Base-by-base conservation (phyloP, 1,140 invertebrate species). In the Caligus rogercresseyi region DNA sequence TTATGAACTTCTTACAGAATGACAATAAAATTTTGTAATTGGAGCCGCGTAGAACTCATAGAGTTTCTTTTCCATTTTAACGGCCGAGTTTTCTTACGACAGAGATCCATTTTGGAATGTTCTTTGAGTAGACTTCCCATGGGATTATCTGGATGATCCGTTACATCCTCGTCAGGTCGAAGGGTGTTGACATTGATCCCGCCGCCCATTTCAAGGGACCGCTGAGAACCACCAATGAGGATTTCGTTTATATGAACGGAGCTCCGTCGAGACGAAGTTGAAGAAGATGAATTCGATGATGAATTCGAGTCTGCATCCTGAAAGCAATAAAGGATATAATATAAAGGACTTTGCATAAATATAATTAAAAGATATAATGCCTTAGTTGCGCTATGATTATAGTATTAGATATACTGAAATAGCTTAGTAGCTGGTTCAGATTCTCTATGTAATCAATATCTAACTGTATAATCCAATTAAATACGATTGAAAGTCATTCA, bases 41-140 rank as follows among this genome's bases (percentile, higher is more conserved):
- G 94, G 93, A 58, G 94, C 90, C 20, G 88, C 91, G 74, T 93
- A 97, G 75, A 97, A 98, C 75, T 96, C 91, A 67, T 92, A 89
- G 24, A 96, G 79, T 75, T 94, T 95, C 72, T 89, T 90, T 84
- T 85, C 16, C 16, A 25, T 18, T 53, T 52, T 13, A 62, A 21
- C 15, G 60, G 60, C n/a, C 60, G 26, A 16, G 60, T 62, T 25
- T 62, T 62, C 52, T 54, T 62, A 21, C 24, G 31, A n/a, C 31
- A 43, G 31, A 43, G 31, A 43, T 25, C 20, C 3, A 56, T 25
- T 21, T 56, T 25, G 2, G 54, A 21, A 2, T 56, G 19, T 25
- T 56, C 54, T 56, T 56, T 56, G 54, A 56, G 3, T 16, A 20
- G 54, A n/a, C 20, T 2, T 56, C 54, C 54, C 19, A 4, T 2